These are phyloP conservation scores for Andrena haemorrhoa DNA, from an alignment of 2,888 invertebrate genomes.

Conservation along the genomic window DNA sequence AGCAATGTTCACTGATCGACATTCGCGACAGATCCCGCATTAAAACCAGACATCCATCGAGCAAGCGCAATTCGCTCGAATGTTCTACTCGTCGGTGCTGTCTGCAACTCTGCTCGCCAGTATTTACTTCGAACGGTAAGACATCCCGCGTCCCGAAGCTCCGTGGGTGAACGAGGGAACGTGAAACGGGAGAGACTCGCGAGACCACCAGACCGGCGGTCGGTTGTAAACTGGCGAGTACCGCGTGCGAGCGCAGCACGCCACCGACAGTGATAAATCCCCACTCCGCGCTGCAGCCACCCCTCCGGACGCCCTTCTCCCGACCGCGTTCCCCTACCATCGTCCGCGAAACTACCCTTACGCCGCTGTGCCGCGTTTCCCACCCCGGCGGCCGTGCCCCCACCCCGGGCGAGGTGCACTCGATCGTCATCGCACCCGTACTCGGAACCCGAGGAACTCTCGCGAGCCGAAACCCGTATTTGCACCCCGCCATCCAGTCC, in stretches of 20 bases:
- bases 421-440: conserved; percentile 54
- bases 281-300: conserved; percentile 48
- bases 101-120: not conserved
- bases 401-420: conserved; percentile 23
- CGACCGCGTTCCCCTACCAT: conserved; percentile 31
- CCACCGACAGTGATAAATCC: conserved; percentile 79
- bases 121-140: conserved; percentile 16
- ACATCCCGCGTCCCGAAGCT: conserved; percentile 32
- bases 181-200: conserved; percentile 46
- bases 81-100: not conserved
- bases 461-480: conserved; percentile 59
- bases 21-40: conserved; percentile 31
- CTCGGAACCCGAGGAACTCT: conserved; percentile 49
- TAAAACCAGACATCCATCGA: not conserved
- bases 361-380: not conserved
- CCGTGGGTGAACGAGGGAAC: conserved; percentile 8
- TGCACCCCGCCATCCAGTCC: conserved; percentile 51
- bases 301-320: conserved; percentile 35
- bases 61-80: not conserved
- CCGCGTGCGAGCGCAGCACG: conserved; percentile 83
- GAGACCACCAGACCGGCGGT: conserved; percentile 79
- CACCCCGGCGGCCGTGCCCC: conserved; percentile 21
- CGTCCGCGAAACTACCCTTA: conserved; percentile 25
- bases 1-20: conserved; percentile 61
- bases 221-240: conserved; percentile 84